phyloP scores from a whole-genome alignment of 2,888 invertebrate genomes.

The Steinernema hermaphroditum region DNA sequence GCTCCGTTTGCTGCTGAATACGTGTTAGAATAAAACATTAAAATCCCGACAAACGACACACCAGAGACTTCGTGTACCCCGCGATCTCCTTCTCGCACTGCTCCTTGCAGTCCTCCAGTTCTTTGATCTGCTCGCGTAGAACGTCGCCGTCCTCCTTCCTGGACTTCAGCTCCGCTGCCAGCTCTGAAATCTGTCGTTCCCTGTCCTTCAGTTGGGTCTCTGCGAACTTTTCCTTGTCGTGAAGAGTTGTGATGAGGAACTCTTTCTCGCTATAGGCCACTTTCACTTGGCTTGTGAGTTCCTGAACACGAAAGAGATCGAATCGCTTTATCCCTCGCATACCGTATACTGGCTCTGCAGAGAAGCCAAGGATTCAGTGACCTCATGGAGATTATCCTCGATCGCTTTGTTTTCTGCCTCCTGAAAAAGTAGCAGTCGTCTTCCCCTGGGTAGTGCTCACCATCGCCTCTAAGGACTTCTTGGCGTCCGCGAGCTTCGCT shows the following conservation, averaged over 20 bases:
- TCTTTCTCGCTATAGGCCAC: neutral
- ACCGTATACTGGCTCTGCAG: neutral
- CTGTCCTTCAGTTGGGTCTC: neutral
- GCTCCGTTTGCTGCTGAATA: slow-evolving; percentile 8
- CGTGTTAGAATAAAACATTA: neutral
- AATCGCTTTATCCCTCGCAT: neutral
- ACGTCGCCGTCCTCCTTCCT: neutral
- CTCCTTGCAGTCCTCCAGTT: neutral
- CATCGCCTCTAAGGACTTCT: neutral
- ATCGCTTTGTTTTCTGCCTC: neutral
- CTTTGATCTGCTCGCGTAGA: neutral
- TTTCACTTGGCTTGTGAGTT: neutral
- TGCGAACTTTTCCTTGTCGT: neutral
- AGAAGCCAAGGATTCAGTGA: neutral
- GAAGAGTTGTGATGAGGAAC: slow-evolving; percentile 1
- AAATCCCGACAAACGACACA: neutral
- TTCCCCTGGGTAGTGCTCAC: neutral
- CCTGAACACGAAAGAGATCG: neutral
- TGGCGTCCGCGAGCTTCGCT: neutral
- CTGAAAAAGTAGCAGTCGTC: neutral
- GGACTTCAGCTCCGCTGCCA: neutral
- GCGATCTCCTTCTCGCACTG: neutral
- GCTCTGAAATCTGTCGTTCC: neutral
- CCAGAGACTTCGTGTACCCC: neutral
- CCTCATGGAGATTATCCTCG: neutral